Percentiles rank a stretch among this genome's conserved stretches.
Evolutionary conservation across 2,888 invertebrate genomes (phyloP).

Genomic region (Chaitophorus viminalis): DNA sequence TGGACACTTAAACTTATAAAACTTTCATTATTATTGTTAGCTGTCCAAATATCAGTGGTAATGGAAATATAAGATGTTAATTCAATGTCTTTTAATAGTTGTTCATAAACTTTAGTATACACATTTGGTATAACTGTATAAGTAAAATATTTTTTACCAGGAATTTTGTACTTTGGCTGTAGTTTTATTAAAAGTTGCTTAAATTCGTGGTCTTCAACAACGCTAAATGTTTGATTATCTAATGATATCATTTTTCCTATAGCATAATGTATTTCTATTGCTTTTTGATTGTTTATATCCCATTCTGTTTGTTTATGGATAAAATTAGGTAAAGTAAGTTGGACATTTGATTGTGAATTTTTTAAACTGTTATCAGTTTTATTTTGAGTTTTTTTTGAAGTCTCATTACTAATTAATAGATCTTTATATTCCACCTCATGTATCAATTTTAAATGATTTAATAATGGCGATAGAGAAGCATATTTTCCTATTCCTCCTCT

Average conservation of each 20-base stretch:
- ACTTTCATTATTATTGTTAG: constrained; percentile 8
- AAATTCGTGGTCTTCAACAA: background rate
- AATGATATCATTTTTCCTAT: background rate
- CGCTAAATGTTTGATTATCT: background rate
- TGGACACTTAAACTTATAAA: background rate
- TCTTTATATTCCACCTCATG: constrained; percentile 19
- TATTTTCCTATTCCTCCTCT: constrained; percentile 16
- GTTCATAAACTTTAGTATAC: no score
- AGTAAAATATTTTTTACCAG: constrained; percentile 2
- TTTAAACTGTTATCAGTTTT: constrained; percentile 19
- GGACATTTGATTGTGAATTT: constrained; percentile 10
- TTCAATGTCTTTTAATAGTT: no score
- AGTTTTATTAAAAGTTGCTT: background rate
- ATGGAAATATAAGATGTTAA: no score
- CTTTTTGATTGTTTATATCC: background rate
- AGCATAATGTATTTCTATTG: background rate
- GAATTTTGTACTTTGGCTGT: constrained; percentile 22
- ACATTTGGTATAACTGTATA: no score
- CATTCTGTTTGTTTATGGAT: background rate
- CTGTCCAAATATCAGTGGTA: background rate
- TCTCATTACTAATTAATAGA: background rate
- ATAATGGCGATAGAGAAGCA: background rate
- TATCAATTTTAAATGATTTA: constrained; percentile 5
- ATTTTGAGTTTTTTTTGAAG: background rate
- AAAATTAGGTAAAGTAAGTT: background rate